Evolutionary conservation across 35 echinoderm and acorn worm genomes (phyloP).

Genomic region (Hemicentrotus pulcherrimus): DNA sequence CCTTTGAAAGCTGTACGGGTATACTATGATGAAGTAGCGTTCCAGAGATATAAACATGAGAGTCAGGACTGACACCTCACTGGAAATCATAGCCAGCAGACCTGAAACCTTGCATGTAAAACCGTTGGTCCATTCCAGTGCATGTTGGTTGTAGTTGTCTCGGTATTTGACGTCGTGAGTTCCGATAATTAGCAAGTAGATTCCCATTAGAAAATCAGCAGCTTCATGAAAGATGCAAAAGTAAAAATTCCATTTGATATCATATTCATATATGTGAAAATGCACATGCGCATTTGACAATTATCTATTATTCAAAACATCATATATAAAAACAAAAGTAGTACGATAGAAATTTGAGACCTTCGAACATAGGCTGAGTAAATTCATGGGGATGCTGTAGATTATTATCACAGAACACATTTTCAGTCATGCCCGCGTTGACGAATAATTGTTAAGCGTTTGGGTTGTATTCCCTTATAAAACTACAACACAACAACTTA

Average conservation of each 20-base stretch:
- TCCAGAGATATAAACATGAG: slow-evolving; percentile 88
- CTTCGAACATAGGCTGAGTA: too few relatives aligned
- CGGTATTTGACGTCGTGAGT: slow-evolving; percentile 77
- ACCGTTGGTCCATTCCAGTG: slow-evolving; percentile 82
- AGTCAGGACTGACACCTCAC: slow-evolving; percentile 83
- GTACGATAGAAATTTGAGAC: too few relatives aligned
- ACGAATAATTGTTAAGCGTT: too few relatives aligned
- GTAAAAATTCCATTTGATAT: not conserved
- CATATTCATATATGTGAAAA: too few relatives aligned
- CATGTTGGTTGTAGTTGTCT: slow-evolving; percentile 65
- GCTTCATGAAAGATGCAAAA: slow-evolving; percentile 54
- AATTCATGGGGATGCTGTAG: too few relatives aligned
- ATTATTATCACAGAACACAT: too few relatives aligned
- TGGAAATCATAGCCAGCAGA: slow-evolving; percentile 90
- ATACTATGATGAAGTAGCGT: slow-evolving; percentile 83
- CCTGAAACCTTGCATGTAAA: slow-evolving; percentile 75
- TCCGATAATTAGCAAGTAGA: slow-evolving; percentile 88
- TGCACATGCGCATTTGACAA: too few relatives aligned
- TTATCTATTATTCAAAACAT: too few relatives aligned
- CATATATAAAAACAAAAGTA: too few relatives aligned
- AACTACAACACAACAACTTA: slow-evolving; percentile 46
- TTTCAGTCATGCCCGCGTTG: too few relatives aligned
- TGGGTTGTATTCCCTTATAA: too few relatives aligned
- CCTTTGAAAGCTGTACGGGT: slow-evolving; percentile 70
- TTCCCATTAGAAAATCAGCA: slow-evolving; percentile 94